phyloP scores from a whole-genome alignment of 2,797 vertebrate species.

The Brachyrhaphis roseni region DNA sequence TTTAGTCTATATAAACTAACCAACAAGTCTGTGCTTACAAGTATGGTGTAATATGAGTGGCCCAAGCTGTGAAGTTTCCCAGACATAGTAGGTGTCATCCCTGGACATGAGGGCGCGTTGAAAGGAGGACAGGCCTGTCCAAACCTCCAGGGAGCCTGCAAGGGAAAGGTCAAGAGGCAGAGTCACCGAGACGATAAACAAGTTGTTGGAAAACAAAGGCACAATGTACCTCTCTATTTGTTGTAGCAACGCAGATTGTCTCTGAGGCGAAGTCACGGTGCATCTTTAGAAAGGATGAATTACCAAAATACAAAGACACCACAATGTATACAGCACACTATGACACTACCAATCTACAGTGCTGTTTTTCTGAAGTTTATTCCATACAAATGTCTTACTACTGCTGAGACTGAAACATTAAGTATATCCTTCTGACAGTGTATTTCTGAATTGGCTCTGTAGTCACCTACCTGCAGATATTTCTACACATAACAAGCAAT shows the following conservation, averaged over 20 bases:
- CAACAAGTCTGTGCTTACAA: slow-evolving; percentile 21
- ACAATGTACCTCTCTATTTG: neutral
- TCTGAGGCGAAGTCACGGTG: neutral
- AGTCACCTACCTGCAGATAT: neutral
- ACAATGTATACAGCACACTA: neutral
- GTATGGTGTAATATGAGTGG: slow-evolving; percentile 13
- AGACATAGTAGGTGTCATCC: slow-evolving; percentile 64
- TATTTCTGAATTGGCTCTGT: neutral
- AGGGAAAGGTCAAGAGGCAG: slow-evolving; percentile 59
- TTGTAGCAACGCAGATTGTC: neutral
- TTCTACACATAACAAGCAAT: neutral
- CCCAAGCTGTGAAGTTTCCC: slow-evolving; percentile 51
- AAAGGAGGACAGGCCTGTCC: slow-evolving; percentile 43
- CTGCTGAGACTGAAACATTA: neutral
- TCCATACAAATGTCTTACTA: neutral
- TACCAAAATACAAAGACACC: neutral
- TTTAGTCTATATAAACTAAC: slow-evolving; percentile 17
- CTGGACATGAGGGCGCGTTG: slow-evolving; percentile 38
- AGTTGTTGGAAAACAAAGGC: neutral
- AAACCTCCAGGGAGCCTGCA: slow-evolving; percentile 55
- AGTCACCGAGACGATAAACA: slow-evolving; percentile 47
- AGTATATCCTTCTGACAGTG: neutral
- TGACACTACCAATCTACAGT: neutral
- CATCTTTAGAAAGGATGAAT: neutral
- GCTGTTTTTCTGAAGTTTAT: neutral